Percentiles rank a stretch among this genome's conserved stretches.
Conservation (phyloP, 2,888 invertebrate genomes). For the Erynnis tages region DNA sequence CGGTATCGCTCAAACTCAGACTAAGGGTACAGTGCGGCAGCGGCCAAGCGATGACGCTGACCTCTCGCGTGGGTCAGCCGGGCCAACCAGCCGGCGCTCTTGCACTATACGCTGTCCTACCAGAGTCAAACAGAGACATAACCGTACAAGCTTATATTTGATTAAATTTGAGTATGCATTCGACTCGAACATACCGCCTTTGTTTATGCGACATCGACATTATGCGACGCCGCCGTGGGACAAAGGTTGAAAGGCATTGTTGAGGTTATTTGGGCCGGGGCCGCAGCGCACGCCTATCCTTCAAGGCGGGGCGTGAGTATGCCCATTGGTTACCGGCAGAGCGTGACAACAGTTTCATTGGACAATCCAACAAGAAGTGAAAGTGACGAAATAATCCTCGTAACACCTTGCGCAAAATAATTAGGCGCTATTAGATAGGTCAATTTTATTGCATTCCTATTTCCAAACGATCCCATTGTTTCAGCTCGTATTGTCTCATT, state of each 20-base stretch:
- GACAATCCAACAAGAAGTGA: constrained; percentile 70
- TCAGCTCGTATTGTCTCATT: neutral
- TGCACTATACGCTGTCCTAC: constrained; percentile 38
- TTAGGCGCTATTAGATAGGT: constrained; percentile 49
- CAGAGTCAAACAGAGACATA: neutral
- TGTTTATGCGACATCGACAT: constrained; percentile 13
- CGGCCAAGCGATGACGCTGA: constrained; percentile 40
- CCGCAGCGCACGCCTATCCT: constrained; percentile 65
- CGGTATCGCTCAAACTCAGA: too few species aligned
- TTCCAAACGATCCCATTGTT: constrained; percentile 28
- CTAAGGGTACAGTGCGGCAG: too few species aligned
- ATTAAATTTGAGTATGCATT: neutral
- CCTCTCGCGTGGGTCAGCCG: constrained; percentile 53
- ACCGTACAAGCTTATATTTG: constrained; percentile 7
- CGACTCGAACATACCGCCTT: neutral
- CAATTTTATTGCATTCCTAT: constrained; percentile 37
- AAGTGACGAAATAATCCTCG: constrained; percentile 65
- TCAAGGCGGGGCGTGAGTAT: constrained; percentile 70
- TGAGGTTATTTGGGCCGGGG: constrained; percentile 51
- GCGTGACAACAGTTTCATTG: constrained; percentile 76
- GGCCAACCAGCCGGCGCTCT: constrained; percentile 41
- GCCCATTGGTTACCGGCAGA: constrained; percentile 74
- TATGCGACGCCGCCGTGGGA: constrained; percentile 14
- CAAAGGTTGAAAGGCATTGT: constrained; percentile 27
- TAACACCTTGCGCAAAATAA: constrained; percentile 64